These are phyloP conservation scores for Nesogale talazaci DNA, from an alignment of 2,113 vertebrate species.

Conservation along the genomic window DNA sequence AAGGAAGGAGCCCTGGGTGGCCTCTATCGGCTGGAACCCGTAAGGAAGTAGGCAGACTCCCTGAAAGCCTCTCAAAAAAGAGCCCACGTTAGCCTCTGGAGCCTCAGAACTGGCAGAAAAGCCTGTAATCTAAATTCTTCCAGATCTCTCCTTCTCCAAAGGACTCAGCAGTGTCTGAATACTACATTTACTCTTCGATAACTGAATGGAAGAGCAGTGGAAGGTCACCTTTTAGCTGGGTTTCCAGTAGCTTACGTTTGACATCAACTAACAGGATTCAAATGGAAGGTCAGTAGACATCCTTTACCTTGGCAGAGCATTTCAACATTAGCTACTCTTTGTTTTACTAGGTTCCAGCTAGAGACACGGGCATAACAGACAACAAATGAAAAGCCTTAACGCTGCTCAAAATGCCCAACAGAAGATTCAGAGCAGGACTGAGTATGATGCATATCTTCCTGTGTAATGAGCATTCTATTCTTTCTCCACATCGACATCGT, in stretches of 20 bases:
- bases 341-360: not conserved
- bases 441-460: slow-evolving; percentile 9
- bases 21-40: not conserved
- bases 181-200: not conserved
- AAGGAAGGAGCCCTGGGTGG: not conserved
- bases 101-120: not conserved
- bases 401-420: not conserved
- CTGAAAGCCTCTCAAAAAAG: not conserved
- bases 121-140: not conserved
- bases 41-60: slow-evolving; percentile 13
- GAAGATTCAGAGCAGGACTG: slow-evolving; percentile 7
- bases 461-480: slow-evolving; percentile 1
- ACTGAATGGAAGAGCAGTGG: not conserved
- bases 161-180: not conserved
- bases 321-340: slow-evolving; percentile 4
- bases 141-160: not conserved
- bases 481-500: not conserved
- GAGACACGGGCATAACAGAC: not conserved
- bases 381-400: not conserved
- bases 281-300: slow-evolving; percentile 28
- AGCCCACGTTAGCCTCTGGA: slow-evolving; percentile 20
- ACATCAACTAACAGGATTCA: slow-evolving; percentile 30
- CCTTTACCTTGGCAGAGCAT: slow-evolving; percentile 40
- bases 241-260: not conserved
- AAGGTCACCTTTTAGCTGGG: not conserved